Percentiles rank a stretch among this genome's conserved stretches.
phyloP scores from a whole-genome alignment of 35 echinoderm and acorn worm genomes.

The Ophioderma brevispina region DNA sequence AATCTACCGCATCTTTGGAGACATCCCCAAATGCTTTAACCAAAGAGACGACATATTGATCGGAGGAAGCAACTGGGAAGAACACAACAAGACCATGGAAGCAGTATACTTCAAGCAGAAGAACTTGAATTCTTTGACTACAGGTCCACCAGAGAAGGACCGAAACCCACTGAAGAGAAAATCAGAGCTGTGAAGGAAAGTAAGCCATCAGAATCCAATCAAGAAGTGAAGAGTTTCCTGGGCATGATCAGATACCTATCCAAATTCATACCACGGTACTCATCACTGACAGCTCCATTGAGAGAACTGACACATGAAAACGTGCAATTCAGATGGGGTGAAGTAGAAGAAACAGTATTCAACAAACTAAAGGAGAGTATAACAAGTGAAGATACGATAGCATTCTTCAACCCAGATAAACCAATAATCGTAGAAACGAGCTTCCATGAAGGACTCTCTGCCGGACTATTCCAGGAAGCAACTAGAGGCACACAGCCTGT shows the following conservation, averaged over 20 bases:
- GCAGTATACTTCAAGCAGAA: no score
- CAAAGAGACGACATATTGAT: slow-evolving; percentile 60
- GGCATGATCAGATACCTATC: slow-evolving; percentile 51
- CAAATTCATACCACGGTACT: slow-evolving; percentile 61
- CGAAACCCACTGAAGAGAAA: slow-evolving; percentile 34
- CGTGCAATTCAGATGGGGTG: slow-evolving; percentile 49
- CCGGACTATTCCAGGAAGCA: slow-evolving; percentile 60
- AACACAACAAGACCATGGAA: slow-evolving; percentile 58
- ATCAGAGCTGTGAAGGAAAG: slow-evolving; percentile 8
- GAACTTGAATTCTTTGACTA: slow-evolving; percentile 41
- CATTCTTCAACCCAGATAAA: slow-evolving; percentile 57
- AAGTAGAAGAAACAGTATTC: slow-evolving; percentile 29
- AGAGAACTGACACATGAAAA: slow-evolving; percentile 55
- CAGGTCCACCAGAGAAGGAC: slow-evolving; percentile 36
- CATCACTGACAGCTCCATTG: slow-evolving; percentile 32
- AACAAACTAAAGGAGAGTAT: slow-evolving; percentile 63
- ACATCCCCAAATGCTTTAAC: no score
- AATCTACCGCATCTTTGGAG: slow-evolving; percentile 55
- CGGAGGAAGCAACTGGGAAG: slow-evolving; percentile 53
- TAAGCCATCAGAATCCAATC: slow-evolving; percentile 8
- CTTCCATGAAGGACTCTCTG: slow-evolving; percentile 67
- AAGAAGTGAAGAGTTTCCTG: slow-evolving; percentile 18
- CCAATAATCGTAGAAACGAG: slow-evolving; percentile 64
- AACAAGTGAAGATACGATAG: slow-evolving; percentile 46
- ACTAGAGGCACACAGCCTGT: slow-evolving; percentile 58